Conservation (phyloP, 1,140 invertebrate genomes). For the Potamilus streckersoni region DNA sequence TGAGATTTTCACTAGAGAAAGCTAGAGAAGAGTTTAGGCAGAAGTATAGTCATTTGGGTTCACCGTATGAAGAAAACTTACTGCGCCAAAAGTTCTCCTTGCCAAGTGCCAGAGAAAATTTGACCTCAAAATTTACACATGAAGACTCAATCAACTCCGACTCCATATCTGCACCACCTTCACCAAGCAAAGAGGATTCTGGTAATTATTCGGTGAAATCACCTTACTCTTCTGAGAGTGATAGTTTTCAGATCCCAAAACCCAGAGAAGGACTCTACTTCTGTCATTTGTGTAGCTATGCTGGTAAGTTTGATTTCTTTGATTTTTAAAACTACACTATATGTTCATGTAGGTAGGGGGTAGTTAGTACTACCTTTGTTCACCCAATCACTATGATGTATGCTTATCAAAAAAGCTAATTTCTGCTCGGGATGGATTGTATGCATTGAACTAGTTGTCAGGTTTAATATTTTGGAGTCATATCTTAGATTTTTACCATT, state of each 20-base stretch:
- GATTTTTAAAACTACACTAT: no score
- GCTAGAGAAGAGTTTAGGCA: no score
- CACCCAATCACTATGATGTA: background rate
- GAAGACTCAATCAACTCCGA: conserved; percentile 6
- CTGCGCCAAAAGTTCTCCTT: conserved; percentile 13
- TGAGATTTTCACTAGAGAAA: no score
- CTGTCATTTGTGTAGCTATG: conserved; percentile 61
- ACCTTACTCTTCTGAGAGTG: conserved; percentile 27
- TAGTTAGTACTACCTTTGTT: background rate
- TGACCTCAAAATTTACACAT: background rate
- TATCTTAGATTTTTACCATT: no score
- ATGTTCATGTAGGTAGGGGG: no score
- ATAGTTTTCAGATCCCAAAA: conserved; percentile 17
- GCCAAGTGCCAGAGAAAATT: conserved; percentile 4
- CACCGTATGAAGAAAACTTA: background rate
- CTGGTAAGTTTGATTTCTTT: conserved; percentile 41
- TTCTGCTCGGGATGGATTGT: background rate
- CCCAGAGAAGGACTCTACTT: conserved; percentile 53
- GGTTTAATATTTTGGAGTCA: background rate
- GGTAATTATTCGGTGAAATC: conserved; percentile 3
- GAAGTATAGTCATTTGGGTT: no score
- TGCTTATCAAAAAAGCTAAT: background rate
- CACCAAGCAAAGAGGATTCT: conserved; percentile 15
- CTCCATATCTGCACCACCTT: conserved; percentile 1
- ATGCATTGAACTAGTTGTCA: background rate